These are phyloP conservation scores for Nebria brevicollis DNA, from an alignment of 2,888 invertebrate species.

Conservation along the genomic window DNA sequence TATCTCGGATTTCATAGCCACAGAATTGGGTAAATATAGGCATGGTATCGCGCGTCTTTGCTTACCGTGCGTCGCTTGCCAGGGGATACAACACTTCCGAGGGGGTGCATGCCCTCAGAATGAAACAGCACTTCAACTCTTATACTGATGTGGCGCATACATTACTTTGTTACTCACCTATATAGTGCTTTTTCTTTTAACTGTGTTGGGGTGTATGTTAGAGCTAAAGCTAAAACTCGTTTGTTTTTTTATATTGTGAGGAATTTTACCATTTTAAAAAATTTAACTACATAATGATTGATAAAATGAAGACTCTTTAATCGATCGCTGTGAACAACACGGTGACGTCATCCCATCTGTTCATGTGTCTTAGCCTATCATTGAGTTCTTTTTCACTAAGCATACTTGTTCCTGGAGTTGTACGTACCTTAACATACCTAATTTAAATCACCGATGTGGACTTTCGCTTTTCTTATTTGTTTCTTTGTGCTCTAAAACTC, in stretches of 20 bases:
- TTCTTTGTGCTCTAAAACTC: conserved; percentile 41
- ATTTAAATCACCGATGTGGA: conserved; percentile 34
- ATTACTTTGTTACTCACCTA: conserved; percentile 27
- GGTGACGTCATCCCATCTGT: conserved; percentile 28
- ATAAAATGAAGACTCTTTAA: conserved; percentile 50
- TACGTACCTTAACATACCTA: background rate
- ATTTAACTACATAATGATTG: conserved; percentile 30
- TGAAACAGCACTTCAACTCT: conserved; percentile 47
- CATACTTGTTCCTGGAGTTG: background rate
- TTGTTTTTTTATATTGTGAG: conserved; percentile 18
- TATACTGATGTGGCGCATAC: conserved; percentile 22
- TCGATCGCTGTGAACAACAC: conserved; percentile 54
- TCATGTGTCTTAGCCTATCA: conserved; percentile 8
- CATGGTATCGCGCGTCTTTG: conserved; percentile 50
- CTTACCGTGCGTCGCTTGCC: conserved; percentile 57
- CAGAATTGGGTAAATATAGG: background rate
- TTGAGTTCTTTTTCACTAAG: background rate
- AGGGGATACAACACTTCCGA: conserved; percentile 36
- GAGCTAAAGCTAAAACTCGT: background rate
- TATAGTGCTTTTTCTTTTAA: conserved; percentile 45
- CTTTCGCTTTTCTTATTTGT: conserved; percentile 36
- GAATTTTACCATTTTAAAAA: conserved; percentile 41
- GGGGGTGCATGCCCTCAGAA: conserved; percentile 40
- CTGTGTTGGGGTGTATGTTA: conserved; percentile 39
- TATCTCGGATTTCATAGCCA: too few relatives aligned